These are phyloP conservation scores for Leptatherina wallacei DNA, from an alignment of 2,797 vertebrate species.

Conservation along the genomic window DNA sequence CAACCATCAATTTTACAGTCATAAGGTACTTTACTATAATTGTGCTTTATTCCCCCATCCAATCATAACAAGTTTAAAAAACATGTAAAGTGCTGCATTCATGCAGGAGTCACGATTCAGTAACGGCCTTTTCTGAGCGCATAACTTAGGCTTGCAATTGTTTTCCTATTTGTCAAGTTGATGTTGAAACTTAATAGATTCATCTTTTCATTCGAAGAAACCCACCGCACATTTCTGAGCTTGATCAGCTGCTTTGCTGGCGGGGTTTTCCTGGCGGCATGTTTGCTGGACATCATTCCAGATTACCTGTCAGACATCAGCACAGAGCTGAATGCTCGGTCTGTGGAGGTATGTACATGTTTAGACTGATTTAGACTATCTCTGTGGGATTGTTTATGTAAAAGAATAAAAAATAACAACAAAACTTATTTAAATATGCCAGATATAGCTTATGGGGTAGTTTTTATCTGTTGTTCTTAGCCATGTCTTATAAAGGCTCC, in stretches of 20 bases:
- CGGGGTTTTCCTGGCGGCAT: conserved; percentile 90
- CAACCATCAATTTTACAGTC: no score
- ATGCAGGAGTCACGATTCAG: not conserved
- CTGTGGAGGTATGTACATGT: conserved; percentile 70
- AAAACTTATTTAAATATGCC: no score
- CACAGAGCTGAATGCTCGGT: conserved; percentile 66
- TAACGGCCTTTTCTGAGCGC: not conserved
- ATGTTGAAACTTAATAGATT: not conserved
- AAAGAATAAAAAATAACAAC: no score
- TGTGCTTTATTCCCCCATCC: not conserved
- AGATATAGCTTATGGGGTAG: no score
- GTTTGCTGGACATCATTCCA: conserved; percentile 91
- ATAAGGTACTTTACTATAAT: no score
- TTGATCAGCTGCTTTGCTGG: conserved; percentile 90
- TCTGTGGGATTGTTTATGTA: no score
- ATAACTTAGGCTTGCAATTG: not conserved
- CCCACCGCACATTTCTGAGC: conserved; percentile 82
- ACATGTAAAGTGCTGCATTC: no score
- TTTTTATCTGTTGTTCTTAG: no score
- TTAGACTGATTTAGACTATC: not conserved
- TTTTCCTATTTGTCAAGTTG: not conserved
- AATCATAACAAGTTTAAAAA: not conserved
- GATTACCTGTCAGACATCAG: conserved; percentile 88
- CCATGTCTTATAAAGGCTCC: no score
- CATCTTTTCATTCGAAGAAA: conserved; percentile 65